phyloP scores from a whole-genome alignment of 2,797 vertebrate species.

The Gadopsis marmoratus region DNA sequence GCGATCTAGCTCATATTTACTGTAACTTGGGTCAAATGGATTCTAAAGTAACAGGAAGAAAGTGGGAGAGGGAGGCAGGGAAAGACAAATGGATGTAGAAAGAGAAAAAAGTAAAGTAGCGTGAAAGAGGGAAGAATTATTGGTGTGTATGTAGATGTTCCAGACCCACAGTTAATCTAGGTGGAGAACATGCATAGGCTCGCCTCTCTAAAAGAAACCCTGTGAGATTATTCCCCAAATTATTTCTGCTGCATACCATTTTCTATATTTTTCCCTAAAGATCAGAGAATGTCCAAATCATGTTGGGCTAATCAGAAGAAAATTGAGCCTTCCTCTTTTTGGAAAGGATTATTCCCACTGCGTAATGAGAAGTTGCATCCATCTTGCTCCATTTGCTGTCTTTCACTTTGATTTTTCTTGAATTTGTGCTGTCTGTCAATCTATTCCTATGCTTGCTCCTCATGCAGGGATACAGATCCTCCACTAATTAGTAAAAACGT shows the following conservation, averaged over 20 bases:
- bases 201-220: neutral
- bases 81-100: neutral
- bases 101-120: neutral
- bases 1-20: constrained; percentile 31
- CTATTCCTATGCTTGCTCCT: constrained; percentile 12
- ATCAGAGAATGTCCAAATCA: neutral
- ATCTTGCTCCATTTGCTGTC: neutral
- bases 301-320: neutral
- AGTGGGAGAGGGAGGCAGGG: neutral
- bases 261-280: neutral
- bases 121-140: neutral
- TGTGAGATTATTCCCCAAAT: neutral
- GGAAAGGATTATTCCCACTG: neutral
- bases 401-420: constrained; percentile 11
- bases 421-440: constrained; percentile 11
- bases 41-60: constrained; percentile 17
- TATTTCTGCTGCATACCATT: neutral
- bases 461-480: neutral
- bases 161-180: neutral
- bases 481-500: constrained; percentile 37
- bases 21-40: constrained; percentile 33
- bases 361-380: neutral
- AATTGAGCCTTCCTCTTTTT: neutral
- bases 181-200: neutral
- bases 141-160: neutral